Base-by-base conservation (phyloP, 2,113 vertebrate species). In the Oriolus oriolus region DNA sequence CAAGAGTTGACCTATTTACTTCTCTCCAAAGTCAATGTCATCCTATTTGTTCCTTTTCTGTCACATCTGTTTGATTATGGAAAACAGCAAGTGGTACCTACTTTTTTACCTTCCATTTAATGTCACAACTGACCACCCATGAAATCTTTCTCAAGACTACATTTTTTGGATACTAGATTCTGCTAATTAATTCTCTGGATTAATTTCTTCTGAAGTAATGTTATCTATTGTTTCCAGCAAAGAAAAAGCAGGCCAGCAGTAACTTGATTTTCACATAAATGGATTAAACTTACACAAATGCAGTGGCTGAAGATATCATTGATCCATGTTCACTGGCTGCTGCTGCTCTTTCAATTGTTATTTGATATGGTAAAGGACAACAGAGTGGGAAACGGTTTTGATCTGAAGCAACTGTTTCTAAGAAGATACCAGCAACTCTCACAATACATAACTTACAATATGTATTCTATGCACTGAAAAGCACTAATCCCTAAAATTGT, bases 131-230 rank as follows among this genome's bases (percentile, higher is more conserved):
- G 97, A 95, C 93, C 98, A 97, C 95, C 97, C 96, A 92, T 95
- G 94, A 98, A 98, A 98, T 98, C 94, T 98, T 98, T 98, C 98
- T 98, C 94, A 94, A 97, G 97, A 90, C 97, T 95, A 86, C 97
- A 97, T 97, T 98, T 98, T 99, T 97, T 98, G 97, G 98, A 98
- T 97, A 98, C 98, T 98, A 98, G 97, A 98, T 98, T 98, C 97
- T 97, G 96, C 96, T 99, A 99, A 99, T 98, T 98, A 99, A 98
- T 98, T 98, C 95, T 95, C 96, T 98, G 97, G 98, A 98, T 99
- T 99, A 97, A 99, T 99, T 99, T 99, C 98, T 97, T 98, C 97
- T 98, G 97, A 98, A 98, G 98, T 98, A 98, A 98, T 98, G 96
- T 97, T 97, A 98, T 98, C 97, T 98, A 98, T 98, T 98, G 96